Evolutionary conservation across 2,113 vertebrate genomes (phyloP), one percentile per base, ranked within the genome.

Genomic region (Chloropsis hardwickii): DNA sequence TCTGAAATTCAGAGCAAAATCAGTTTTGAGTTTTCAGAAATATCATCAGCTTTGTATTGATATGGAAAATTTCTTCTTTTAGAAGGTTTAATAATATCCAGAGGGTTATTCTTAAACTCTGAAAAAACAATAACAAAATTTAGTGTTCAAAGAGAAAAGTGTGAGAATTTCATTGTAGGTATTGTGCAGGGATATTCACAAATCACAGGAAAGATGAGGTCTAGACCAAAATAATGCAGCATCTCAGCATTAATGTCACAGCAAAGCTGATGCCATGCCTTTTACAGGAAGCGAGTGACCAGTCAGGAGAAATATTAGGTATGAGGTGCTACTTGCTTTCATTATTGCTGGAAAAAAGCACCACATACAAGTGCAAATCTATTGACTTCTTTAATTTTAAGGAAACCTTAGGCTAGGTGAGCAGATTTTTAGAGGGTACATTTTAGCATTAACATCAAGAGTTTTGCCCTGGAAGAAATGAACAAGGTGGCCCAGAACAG

Each of bases 1-100:
- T 54, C 81, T 91, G 78, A 92, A 90, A 92, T 61, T 64, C 54
- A 72, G 45, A 91, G 47, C 8, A 79, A 94, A 69, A 6, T 61
- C 2, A 1, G 22, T 64, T 89, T 67, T 79, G 17, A 92, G 12
- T 12, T 87, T 91, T 82, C 53, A 94, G 48, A 85, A 90, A 57
- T 14, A 14, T 24, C 7, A 33, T 44, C 4, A 0, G 14, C 28
- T 76, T 92, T 72, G 12, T 37, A 67, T 10, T 48, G 37, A 47
- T n/a, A 61, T 11, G 25, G 72, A 35, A 91, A 89, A 13, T 65
- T 79, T 65, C 11, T 83, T 65, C 24, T 87, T 92, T 84, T 71
- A 81, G 57, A 65, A 90, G 7, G 14, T 48, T 81, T 81, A 47
- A 40, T 89, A 86, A 53, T 28, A 88, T 37, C 21, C 39, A 88